Conservation (phyloP, 2,113 vertebrate species). For the Hypocryptadius cinnamomeus region DNA sequence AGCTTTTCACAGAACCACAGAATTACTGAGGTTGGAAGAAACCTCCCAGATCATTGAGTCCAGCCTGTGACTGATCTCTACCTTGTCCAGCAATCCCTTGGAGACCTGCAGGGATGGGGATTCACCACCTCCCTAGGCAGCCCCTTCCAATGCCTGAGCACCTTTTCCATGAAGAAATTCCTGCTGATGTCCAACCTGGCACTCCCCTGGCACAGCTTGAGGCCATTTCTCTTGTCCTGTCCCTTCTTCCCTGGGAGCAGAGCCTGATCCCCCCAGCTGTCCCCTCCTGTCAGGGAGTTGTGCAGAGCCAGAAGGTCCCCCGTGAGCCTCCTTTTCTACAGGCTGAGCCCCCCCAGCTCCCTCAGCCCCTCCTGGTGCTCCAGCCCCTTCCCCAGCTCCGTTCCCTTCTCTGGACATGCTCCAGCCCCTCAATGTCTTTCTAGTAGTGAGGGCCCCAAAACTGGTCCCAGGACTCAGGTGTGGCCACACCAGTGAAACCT, state of each 20-base stretch:
- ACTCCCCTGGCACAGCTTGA: neutral
- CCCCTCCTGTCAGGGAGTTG: neutral
- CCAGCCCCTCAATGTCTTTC: neutral
- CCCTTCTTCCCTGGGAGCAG: neutral
- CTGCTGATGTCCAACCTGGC: no score
- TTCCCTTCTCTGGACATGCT: neutral
- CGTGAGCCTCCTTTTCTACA: neutral
- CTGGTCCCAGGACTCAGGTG: neutral
- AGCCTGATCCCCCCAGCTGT: accelerated
- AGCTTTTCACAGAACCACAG: neutral
- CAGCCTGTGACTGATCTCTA: accelerated
- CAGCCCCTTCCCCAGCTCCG: accelerated
- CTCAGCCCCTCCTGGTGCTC: neutral
- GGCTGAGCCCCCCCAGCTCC: neutral
- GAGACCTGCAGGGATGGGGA: neutral
- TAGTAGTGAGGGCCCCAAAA: neutral
- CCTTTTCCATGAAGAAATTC: neutral
- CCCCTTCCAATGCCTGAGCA: neutral
- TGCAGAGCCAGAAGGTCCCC: neutral
- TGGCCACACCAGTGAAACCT: neutral
- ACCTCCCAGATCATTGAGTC: accelerated
- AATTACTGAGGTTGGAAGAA: neutral
- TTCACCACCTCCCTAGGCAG: neutral
- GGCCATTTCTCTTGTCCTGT: accelerated
- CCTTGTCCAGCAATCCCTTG: neutral